Evolutionary conservation across 2,113 vertebrate genomes (phyloP), one percentile per base, ranked within the genome.

Genomic region (Notechis scutatus): DNA sequence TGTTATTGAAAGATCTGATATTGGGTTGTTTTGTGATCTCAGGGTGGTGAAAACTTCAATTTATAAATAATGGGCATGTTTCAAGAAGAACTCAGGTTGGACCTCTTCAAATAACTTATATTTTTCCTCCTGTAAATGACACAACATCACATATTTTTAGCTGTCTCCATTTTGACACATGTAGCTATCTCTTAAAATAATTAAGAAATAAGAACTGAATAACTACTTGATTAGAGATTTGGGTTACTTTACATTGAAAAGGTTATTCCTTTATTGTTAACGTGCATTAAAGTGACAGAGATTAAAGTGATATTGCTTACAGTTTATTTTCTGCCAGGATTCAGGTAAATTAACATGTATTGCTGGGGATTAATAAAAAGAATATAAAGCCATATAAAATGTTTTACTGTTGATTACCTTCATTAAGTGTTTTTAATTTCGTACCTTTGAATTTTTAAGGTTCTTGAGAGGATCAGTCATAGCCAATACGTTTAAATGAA

Each of bases 341-440:
- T 96, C 94, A 96, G 91, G 10, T 20, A 2, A 92, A 95, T 95
- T 95, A 96, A 95, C 94, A 95, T 94, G 90, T 89, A 94, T 88
- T 96, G 94, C 92, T 97, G 94, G 96, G 92, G 86, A 93, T 90
- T 90, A 95, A 90, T 92, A 90, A 95, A 96, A 95, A 95, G 95
- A 93, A 92, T 96, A 94, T 94, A 93, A 86, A 64, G 88, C 94
- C 95, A 90, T 93, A 94, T 94, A 92, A 93, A 91, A 29, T 81
- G 47, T 52, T 94, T 95, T 94, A 90, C 57, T 95, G 90, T 89
- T 94, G 87, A 91, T 92, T 85, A 55, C 11, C 26, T 94, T 95
- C 85, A 57, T 64, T 34, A 42, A 92, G 55, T 85, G 57, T 91
- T 14, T 94, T 69, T 91, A 87, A 87, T 87, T 96, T 93, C 92